phyloP scores from a whole-genome alignment of 2,888 invertebrate species.

The Cantharis nigra region DNA sequence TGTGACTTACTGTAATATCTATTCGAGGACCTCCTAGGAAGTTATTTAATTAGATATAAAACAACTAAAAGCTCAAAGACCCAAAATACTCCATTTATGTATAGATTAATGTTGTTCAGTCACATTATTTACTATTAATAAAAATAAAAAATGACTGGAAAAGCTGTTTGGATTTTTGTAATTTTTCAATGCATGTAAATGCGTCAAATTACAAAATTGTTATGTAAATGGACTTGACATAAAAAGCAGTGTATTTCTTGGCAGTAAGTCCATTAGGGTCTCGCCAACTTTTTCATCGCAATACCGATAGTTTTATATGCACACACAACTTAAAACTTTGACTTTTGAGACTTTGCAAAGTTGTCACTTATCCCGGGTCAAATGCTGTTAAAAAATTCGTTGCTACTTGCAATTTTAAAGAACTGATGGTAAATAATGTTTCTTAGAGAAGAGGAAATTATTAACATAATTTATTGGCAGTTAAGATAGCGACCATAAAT shows the following conservation, averaged over 20 bases:
- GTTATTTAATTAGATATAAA: not conserved
- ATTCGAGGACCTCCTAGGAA: too few relatives aligned
- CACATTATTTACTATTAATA: not conserved
- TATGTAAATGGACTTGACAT: slow-evolving; percentile 1
- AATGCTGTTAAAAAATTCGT: not conserved
- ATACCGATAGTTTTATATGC: slow-evolving; percentile 9
- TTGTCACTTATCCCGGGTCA: not conserved
- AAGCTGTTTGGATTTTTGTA: not conserved
- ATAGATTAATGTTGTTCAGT: not conserved
- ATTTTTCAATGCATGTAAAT: not conserved
- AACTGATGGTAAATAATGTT: slow-evolving; percentile 1
- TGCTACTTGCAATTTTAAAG: not conserved
- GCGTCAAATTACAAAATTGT: slow-evolving; percentile 1
- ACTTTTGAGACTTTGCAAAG: not conserved
- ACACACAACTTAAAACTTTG: slow-evolving; percentile 5
- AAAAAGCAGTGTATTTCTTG: slow-evolving; percentile 4
- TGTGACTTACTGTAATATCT: too few relatives aligned
- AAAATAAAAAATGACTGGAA: not conserved
- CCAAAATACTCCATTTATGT: not conserved
- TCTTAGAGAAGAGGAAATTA: slow-evolving; percentile 28
- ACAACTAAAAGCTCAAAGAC: not conserved
- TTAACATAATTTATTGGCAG: slow-evolving; percentile 33
- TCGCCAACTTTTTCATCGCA: slow-evolving; percentile 2
- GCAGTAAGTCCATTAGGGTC: slow-evolving; percentile 7
- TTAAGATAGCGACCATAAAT: slow-evolving; percentile 25